Base-by-base conservation (phyloP, 2,113 vertebrate species). In the Pachycephala philippinensis region DNA sequence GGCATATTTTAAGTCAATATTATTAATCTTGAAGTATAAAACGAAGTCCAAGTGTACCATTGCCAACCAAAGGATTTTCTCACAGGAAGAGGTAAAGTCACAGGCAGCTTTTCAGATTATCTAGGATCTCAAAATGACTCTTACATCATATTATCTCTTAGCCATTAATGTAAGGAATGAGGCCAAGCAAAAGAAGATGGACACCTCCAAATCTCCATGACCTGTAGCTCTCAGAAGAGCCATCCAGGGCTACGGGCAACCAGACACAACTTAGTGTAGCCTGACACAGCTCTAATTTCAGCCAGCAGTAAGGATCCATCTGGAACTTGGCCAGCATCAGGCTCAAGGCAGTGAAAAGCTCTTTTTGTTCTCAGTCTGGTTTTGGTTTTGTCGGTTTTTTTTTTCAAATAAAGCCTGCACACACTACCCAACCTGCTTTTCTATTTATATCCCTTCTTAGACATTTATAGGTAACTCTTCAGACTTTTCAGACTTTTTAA, bases 381-480 rank as follows among this genome's bases (percentile, higher is more conserved):
- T 69, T 84, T 83, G 47, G 47, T 2, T n/a, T n/a, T n/a, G n/a
- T n/a, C n/a, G 6, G 0, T 8, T 7, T 17, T 33, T 59, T 45
- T 59, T 59, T 68, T 60, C 53, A 88, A 92, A 72, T 37, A 60
- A 87, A 83, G 35, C 24, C 66, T 70, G 27, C 19, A 82, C 53
- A 85, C 15, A 52, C 14, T 60, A n/a, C 66, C 17, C 76, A 33
- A 87, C 35, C 40, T 69, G 42, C 31, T 91, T 69, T 60, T 87
- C 81, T 93, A 69, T 79, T 91, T 87, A 47, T 60, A 68, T 18
- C 56, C 71, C 44, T 84, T 28, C 52, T 96, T 83, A 39, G 82
- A 72, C 57, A 57, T 20, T 8, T 37, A 52, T 30, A 3, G 10
- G 52, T 74, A 83, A 54, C 56, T 70, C 40, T 15, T 35, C 60